Base-by-base conservation (phyloP, 2,888 invertebrate genomes). In the Caradrina clavipalpis region DNA sequence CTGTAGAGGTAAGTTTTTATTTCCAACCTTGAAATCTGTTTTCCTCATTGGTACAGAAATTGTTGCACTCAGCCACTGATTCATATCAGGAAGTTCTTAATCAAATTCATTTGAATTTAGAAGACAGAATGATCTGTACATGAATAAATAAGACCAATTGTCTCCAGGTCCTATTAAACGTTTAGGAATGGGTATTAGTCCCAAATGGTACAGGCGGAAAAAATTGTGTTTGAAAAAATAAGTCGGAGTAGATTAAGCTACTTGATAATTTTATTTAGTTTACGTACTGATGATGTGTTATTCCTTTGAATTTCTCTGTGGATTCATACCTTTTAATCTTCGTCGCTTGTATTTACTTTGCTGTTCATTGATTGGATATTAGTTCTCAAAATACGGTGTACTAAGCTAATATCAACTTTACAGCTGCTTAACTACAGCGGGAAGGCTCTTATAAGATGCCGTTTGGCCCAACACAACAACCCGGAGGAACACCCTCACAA, bases 361-460 rank as follows among this genome's bases (percentile, higher is more conserved):
- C 35, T 8, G 8, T 35, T 8, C 39, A 39, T 39, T 39, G 39
- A 39, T 39, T 39, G 39, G 3, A 39, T 2, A 39, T 13, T 2
- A 2, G 13, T 39, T 39, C 11, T 11, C 39, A 39, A 11, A 39
- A 39, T 39, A 13, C 39, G 39, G 2, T 4, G 39, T 39, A 22
- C 13, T 13, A 50, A 57, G 39, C n/a, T 47, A 21, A 26, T 26
- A 50, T 47, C 0, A 35, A 35, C 5, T 26, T 71, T 65, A 35
- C 81, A 95, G 95, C 80, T 96, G 19, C 81, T 90, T 19, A 92
- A 95, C 81, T 95, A 90, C 77, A 73, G 56, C 10, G 96, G 96
- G 0, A 94, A 93, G 57, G 98, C 97, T 0, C 90, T 97, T 17
- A 97, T 98, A 59, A 96, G 97, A 35, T 98, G 98, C 87, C 97